Percentiles rank a stretch among this genome's conserved stretches.
These are phyloP conservation scores for Caenorhabditis doughertyi DNA, from an alignment of 2,888 invertebrate species.

Conservation along the genomic window DNA sequence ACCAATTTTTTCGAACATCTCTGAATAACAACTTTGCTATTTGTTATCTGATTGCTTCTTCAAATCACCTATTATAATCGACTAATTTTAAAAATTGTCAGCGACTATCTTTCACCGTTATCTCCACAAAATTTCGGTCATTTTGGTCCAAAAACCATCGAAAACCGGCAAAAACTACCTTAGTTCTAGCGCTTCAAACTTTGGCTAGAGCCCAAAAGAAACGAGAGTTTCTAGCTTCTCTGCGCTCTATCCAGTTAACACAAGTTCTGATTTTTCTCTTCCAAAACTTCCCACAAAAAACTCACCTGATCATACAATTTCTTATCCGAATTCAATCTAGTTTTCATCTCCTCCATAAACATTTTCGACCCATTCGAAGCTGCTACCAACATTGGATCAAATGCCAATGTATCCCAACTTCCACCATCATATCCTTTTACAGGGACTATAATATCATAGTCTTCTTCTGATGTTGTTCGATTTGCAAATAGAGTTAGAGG, in stretches of 20 bases:
- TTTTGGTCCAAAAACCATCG: too few relatives aligned
- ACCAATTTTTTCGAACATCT: too few relatives aligned
- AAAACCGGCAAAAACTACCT: too few relatives aligned
- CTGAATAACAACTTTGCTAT: too few relatives aligned
- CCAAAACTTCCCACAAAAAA: too few relatives aligned
- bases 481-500: constrained; percentile 70
- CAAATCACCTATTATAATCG: too few relatives aligned
- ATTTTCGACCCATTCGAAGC: constrained; percentile 71
- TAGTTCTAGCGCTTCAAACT: too few relatives aligned
- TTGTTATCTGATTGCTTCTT: too few relatives aligned
- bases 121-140: too few relatives aligned
- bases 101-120: too few relatives aligned
- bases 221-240: not conserved
- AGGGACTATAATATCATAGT: constrained; percentile 79
- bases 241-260: not conserved
- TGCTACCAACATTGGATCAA: constrained; percentile 79
- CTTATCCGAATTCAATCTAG: constrained; percentile 63
- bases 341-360: constrained; percentile 73
- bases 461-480: constrained; percentile 65
- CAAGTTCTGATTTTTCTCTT: too few relatives aligned
- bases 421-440: constrained; percentile 65
- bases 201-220: not conserved
- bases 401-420: constrained; percentile 71
- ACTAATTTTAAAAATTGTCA: too few relatives aligned
- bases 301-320: constrained; percentile 73